These are phyloP conservation scores for Hirtodrosophila cameraria DNA, from an alignment of 2,888 invertebrate species.

Conservation along the genomic window DNA sequence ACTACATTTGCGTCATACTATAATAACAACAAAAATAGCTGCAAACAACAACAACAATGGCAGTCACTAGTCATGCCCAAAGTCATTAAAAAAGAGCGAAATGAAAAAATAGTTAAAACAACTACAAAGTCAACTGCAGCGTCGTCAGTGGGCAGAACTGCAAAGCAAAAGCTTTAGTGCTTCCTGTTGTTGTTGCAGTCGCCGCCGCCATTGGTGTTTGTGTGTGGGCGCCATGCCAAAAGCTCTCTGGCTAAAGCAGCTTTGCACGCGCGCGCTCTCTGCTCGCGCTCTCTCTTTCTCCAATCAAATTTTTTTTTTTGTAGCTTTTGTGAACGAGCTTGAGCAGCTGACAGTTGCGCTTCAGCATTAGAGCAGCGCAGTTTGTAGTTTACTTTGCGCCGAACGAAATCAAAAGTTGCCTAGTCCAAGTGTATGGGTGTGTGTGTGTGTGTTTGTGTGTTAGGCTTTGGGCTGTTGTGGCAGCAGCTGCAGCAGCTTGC, in stretches of 20 bases:
- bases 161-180: conserved; percentile 46
- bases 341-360: conserved; percentile 80
- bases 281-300: conserved; percentile 2
- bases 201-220: background rate
- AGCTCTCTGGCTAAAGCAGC: conserved; percentile 34
- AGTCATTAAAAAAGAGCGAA: conserved; percentile 32
- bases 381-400: conserved; percentile 66
- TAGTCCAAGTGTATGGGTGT: conserved; percentile 2
- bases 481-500: conserved; percentile 37
- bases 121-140: conserved; percentile 50
- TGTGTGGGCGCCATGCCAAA: conserved; percentile 41
- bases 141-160: conserved; percentile 18
- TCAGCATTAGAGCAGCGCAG: conserved; percentile 70
- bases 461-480: conserved; percentile 32
- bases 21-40: conserved; percentile 39
- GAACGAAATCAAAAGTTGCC: conserved; percentile 69
- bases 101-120: conserved; percentile 46
- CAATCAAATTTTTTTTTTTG: conserved; percentile 14
- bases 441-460: conserved; percentile 19
- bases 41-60: conserved; percentile 10
- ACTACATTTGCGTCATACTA: conserved; percentile 70
- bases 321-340: conserved; percentile 57
- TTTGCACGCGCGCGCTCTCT: conserved; percentile 8
- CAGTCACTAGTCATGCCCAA: background rate
- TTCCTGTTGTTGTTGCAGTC: conserved; percentile 41